Percentiles rank a stretch among this genome's conserved stretches.
Evolutionary conservation across 2,888 invertebrate genomes (phyloP).

Genomic region (Chesias legatella): DNA sequence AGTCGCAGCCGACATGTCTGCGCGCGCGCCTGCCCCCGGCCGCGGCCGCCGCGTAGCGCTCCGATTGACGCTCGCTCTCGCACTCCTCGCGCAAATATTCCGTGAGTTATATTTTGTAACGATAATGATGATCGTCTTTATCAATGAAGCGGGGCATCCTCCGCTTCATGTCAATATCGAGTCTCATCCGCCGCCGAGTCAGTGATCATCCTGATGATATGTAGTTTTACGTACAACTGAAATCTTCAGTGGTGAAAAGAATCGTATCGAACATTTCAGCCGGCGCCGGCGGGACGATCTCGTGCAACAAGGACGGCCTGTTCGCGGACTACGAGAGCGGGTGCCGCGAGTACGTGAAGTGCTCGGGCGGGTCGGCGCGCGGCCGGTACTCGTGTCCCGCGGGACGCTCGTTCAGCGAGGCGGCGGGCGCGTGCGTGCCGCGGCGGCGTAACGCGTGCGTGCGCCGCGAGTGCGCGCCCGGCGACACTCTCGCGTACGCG

Average conservation of each 20-base stretch:
- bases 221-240: too few species aligned
- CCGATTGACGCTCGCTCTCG: conserved; percentile 26
- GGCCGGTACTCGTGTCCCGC: conserved; percentile 59
- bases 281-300: conserved; percentile 37
- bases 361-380: conserved; percentile 48
- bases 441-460: conserved; percentile 58
- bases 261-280: conserved; percentile 40
- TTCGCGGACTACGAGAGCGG: conserved; percentile 65
- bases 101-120: conserved; percentile 47
- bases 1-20: conserved; percentile 71
- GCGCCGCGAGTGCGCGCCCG: conserved; percentile 57
- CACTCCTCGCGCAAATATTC: conserved; percentile 36
- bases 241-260: neutral
- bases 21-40: conserved; percentile 54
- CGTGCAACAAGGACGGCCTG: conserved; percentile 64
- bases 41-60: conserved; percentile 30
- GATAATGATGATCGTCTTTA: neutral
- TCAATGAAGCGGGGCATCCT: neutral
- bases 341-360: conserved; percentile 70
- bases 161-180: neutral
- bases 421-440: conserved; percentile 62
- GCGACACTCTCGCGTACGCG: conserved; percentile 69
- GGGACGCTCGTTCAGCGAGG: conserved; percentile 67
- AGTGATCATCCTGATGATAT: neutral
- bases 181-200: neutral